phyloP scores from a whole-genome alignment of 1,140 invertebrate species.

The Saccostrea glomerata region DNA sequence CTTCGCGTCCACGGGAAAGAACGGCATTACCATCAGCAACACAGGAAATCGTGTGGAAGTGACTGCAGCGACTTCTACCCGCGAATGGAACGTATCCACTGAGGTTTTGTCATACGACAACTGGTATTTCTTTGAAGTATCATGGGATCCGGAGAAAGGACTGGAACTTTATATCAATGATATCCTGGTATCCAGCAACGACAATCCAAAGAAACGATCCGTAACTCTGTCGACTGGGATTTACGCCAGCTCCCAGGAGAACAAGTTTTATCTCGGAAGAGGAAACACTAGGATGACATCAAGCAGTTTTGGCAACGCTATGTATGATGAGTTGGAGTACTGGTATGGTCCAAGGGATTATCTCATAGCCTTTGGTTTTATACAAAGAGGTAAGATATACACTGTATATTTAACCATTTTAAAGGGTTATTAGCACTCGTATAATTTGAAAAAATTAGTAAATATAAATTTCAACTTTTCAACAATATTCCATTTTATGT shows the following conservation, averaged over 20 bases:
- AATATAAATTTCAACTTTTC: too few relatives aligned
- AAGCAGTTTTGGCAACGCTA: conserved; percentile 65
- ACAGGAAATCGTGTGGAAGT: conserved; percentile 56
- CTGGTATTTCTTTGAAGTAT: conserved; percentile 76
- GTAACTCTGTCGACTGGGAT: conserved; percentile 31
- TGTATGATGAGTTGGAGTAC: conserved; percentile 74
- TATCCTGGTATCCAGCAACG: conserved; percentile 58
- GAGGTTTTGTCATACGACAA: conserved; percentile 57
- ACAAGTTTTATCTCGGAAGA: conserved; percentile 69
- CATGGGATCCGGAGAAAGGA: conserved; percentile 73
- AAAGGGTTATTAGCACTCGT: too few relatives aligned
- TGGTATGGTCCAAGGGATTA: conserved; percentile 76
- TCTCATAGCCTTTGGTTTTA: conserved; percentile 71
- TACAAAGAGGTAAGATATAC: conserved; percentile 73
- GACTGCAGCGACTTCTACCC: conserved; percentile 63
- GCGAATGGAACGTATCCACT: conserved; percentile 65
- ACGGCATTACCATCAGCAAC: conserved; percentile 69
- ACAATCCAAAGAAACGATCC: background rate
- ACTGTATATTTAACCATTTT: too few relatives aligned
- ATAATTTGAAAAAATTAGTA: too few relatives aligned
- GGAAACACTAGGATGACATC: conserved; percentile 64
- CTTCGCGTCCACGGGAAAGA: conserved; percentile 74
- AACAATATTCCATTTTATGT: too few relatives aligned
- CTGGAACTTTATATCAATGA: conserved; percentile 71
- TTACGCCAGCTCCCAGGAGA: conserved; percentile 34